Evolutionary conservation across 2,888 invertebrate genomes (phyloP).

Genomic region (Brachycybe producta): DNA sequence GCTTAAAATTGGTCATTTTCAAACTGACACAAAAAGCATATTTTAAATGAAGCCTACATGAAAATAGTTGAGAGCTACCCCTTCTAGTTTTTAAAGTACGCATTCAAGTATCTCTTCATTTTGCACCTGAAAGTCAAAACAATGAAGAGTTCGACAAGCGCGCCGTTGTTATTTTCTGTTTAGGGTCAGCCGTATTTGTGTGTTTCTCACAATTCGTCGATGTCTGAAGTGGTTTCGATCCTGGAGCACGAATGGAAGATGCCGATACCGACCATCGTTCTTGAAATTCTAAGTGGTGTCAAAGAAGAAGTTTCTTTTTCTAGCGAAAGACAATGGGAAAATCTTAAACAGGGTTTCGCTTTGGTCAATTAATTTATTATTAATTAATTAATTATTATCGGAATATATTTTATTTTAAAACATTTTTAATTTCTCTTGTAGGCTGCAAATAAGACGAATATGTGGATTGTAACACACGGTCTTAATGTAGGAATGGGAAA

Average conservation of each 20-base stretch:
- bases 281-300: constrained; percentile 23
- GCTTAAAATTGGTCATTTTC: no score
- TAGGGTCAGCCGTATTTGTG: constrained; percentile 24
- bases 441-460: constrained; percentile 32
- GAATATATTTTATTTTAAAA: no score
- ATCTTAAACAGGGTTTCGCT: constrained; percentile 22
- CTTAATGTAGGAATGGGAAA: constrained; percentile 29
- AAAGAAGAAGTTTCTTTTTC: constrained; percentile 18
- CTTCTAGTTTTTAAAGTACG: no score
- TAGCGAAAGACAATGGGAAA: constrained; percentile 21
- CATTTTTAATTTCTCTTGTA: constrained; percentile 11
- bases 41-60: no score
- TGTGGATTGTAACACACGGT: constrained; percentile 33
- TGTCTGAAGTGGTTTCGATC: constrained; percentile 21
- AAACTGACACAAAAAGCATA: no score
- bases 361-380: constrained; percentile 17
- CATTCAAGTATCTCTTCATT: no score
- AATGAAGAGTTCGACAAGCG: no score
- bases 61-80: no score
- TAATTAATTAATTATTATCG: neutral
- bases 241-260: constrained; percentile 23
- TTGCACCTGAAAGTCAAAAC: no score
- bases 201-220: constrained; percentile 20
- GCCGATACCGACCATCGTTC: constrained; percentile 22
- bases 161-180: no score